Evolutionary conservation across 2,113 vertebrate species (phyloP).

Genomic region (Notothenia coriiceps): DNA sequence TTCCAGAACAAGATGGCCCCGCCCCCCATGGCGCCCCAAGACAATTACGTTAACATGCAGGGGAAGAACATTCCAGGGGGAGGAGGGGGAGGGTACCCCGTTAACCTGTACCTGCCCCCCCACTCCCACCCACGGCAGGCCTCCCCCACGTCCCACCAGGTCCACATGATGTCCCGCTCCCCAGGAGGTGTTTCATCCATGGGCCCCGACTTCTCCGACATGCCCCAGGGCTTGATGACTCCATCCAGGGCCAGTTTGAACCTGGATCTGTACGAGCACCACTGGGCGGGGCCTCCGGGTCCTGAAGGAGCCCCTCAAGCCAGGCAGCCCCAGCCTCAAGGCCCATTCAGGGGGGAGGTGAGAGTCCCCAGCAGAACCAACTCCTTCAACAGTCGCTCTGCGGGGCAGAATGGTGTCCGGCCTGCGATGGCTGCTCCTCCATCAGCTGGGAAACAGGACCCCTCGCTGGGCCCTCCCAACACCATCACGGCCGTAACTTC

Average conservation of each 20-base stretch:
- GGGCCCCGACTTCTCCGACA: conserved; percentile 89
- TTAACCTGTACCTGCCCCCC: conserved; percentile 86
- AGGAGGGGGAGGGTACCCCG: conserved; percentile 82
- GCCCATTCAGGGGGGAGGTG: conserved; percentile 89
- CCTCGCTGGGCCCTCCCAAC: conserved; percentile 88
- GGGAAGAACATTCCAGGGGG: conserved; percentile 83
- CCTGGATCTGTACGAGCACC: conserved; percentile 91
- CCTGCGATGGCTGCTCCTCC: conserved; percentile 81
- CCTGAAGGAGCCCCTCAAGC: conserved; percentile 85
- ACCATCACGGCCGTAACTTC: conserved; percentile 95
- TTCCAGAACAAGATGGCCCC: conserved; percentile 94
- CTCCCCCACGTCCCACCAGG: conserved; percentile 91
- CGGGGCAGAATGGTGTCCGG: conserved; percentile 84
- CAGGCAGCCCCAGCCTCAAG: conserved; percentile 84
- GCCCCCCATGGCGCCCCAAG: conserved; percentile 69
- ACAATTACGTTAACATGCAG: conserved; percentile 89
- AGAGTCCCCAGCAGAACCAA: conserved; percentile 91
- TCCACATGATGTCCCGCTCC: conserved; percentile 89
- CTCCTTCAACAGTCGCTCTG: conserved; percentile 94
- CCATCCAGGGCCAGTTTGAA: conserved; percentile 94
- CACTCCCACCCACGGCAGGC: conserved; percentile 92
- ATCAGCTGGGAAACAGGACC: conserved; percentile 84
- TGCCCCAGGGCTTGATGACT: conserved; percentile 87
- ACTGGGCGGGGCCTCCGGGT: conserved; percentile 88
- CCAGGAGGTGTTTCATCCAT: conserved; percentile 81